phyloP scores from a whole-genome alignment of 2,888 invertebrate species.

The Opisthograptis luteolata region DNA sequence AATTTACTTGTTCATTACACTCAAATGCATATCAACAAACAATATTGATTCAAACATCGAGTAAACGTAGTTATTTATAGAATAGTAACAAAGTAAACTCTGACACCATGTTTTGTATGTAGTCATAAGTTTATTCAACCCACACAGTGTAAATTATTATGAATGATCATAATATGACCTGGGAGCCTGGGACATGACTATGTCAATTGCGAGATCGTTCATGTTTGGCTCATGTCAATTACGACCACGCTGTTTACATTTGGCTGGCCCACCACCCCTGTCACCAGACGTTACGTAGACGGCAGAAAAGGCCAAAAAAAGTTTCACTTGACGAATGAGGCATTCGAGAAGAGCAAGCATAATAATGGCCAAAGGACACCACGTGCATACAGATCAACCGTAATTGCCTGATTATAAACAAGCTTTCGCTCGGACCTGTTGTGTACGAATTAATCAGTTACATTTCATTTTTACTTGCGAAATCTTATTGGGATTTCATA shows the following conservation, averaged over 20 bases:
- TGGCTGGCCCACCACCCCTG: slow-evolving; percentile 5
- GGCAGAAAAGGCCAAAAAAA: slow-evolving; percentile 39
- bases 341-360: slow-evolving; percentile 33
- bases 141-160: slow-evolving; percentile 15
- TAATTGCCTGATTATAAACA: slow-evolving; percentile 29
- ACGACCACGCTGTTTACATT: slow-evolving; percentile 21
- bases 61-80: no score
- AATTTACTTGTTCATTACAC: no score
- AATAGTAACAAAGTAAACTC: neutral
- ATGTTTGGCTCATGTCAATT: slow-evolving; percentile 18
- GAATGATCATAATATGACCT: slow-evolving; percentile 17
- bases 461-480: slow-evolving; percentile 16
- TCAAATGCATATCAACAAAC: no score
- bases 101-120: neutral
- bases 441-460: slow-evolving; percentile 14
- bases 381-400: slow-evolving; percentile 40
- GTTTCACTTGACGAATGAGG: slow-evolving; percentile 52
- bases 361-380: slow-evolving; percentile 30
- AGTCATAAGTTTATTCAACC: slow-evolving; percentile 7
- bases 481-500: neutral
- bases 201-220: slow-evolving; percentile 32
- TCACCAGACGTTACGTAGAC: slow-evolving; percentile 42
- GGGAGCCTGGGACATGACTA: no score
- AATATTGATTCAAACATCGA: no score
- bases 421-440: slow-evolving; percentile 29